Evolutionary conservation across 2,797 vertebrate species (phyloP).

Genomic region (Sciaenops ocellatus): DNA sequence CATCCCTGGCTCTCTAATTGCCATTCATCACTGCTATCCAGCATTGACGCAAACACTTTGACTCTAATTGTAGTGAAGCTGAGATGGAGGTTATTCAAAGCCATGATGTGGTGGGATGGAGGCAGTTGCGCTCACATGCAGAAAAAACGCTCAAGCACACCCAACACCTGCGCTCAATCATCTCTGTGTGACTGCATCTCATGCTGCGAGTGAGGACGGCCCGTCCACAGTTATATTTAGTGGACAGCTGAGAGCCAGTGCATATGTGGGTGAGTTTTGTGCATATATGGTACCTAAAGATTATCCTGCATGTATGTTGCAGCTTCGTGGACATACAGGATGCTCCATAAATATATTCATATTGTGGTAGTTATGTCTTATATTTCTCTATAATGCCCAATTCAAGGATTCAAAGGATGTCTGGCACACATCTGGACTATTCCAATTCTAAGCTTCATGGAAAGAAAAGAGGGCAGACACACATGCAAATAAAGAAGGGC

Average conservation of each 20-base stretch:
- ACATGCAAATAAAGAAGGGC: neutral
- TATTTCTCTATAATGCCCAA: neutral
- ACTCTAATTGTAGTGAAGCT: slow-evolving; percentile 43
- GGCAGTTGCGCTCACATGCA: slow-evolving; percentile 14
- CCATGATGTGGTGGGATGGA: neutral
- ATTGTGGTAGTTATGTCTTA: neutral
- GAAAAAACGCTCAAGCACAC: slow-evolving; percentile 1
- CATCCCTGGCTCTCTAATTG: slow-evolving; percentile 49
- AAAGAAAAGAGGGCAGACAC: neutral
- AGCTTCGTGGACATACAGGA: neutral
- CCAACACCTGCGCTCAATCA: slow-evolving; percentile 29
- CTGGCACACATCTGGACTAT: neutral
- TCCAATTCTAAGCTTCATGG: neutral
- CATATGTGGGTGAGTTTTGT: neutral
- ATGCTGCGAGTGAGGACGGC: slow-evolving; percentile 14
- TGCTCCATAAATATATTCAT: neutral
- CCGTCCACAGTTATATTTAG: slow-evolving; percentile 24
- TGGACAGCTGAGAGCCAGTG: neutral
- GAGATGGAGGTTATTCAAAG: slow-evolving; percentile 51
- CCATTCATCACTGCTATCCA: slow-evolving; percentile 49
- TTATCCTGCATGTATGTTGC: neutral
- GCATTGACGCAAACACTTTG: slow-evolving; percentile 42
- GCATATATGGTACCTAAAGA: neutral
- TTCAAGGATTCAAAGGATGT: neutral
- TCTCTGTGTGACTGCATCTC: slow-evolving; percentile 4